A percentile compares a stretch with the other conserved stretches of the same genome.
Evolutionary conservation across 2,797 vertebrate species (phyloP).

Genomic region (Pachyuromys duprasi): DNA sequence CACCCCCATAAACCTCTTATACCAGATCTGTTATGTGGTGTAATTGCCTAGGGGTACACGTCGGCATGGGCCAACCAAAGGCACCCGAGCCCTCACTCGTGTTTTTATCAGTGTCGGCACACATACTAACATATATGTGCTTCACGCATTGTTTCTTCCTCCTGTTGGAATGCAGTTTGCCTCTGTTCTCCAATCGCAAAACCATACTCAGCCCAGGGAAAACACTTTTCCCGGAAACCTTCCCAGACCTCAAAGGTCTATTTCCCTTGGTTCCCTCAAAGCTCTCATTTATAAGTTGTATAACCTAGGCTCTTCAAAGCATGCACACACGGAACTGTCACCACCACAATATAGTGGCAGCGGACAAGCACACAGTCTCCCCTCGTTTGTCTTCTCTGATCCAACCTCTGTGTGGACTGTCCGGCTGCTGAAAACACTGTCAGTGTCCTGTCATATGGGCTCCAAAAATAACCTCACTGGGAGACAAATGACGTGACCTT

Average conservation of each 20-base stretch:
- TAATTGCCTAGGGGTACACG: too few species aligned
- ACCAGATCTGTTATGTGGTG: too few species aligned
- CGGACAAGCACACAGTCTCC: not conserved
- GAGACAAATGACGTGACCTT: not conserved
- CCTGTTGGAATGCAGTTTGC: not conserved
- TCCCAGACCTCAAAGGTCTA: not conserved
- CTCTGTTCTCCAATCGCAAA: not conserved
- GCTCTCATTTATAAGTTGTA: not conserved
- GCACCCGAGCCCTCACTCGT: too few species aligned
- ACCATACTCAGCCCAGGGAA: slow-evolving; percentile 37
- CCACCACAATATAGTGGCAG: not conserved
- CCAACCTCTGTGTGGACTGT: not conserved
- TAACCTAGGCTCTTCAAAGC: not conserved
- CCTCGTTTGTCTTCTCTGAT: not conserved
- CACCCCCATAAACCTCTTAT: too few species aligned
- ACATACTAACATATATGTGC: not conserved
- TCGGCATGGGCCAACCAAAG: too few species aligned
- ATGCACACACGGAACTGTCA: not conserved
- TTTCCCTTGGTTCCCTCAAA: not conserved
- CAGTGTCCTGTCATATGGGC: not conserved
- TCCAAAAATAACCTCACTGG: not conserved
- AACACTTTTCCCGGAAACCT: not conserved
- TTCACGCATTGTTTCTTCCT: not conserved
- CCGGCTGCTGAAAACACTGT: not conserved
- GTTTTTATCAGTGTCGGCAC: too few species aligned